Percentiles rank a stretch among this genome's conserved stretches.
phyloP scores from a whole-genome alignment of 2,888 invertebrate species.

The Exephanes ischioxanthus region DNA sequence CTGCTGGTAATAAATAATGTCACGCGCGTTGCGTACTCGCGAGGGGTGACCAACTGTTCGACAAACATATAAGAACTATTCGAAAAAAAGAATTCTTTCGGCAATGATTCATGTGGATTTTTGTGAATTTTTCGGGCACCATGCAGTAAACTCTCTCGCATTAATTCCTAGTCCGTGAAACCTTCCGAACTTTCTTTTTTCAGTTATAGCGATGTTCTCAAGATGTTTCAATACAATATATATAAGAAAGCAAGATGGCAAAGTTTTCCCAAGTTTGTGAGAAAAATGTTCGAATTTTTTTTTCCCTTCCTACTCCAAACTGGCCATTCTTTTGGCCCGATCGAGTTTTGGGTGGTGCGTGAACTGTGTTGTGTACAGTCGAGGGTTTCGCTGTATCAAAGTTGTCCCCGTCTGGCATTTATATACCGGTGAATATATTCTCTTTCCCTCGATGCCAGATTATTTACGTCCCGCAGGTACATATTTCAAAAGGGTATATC shows the following conservation, averaged over 20 bases:
- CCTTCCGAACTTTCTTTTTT: not conserved
- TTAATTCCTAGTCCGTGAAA: not conserved
- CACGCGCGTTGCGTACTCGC: not conserved
- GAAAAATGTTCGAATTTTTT: not conserved
- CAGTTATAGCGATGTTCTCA: not conserved
- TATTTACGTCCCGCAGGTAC: constrained; percentile 15
- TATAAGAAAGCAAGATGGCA: not conserved
- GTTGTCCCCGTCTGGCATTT: not conserved
- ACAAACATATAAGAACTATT: too few species aligned
- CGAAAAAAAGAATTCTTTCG: not conserved
- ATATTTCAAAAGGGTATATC: constrained; percentile 42
- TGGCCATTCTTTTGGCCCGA: not conserved
- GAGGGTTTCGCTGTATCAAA: not conserved
- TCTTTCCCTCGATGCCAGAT: constrained; percentile 3
- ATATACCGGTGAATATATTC: not conserved
- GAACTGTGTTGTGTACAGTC: not conserved
- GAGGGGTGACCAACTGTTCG: not conserved
- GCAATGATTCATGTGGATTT: not conserved
- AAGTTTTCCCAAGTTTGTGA: not conserved
- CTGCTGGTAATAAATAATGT: not conserved
- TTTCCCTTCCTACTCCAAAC: too few species aligned
- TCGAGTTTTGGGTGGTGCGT: not conserved
- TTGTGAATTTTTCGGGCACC: not conserved
- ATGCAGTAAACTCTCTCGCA: not conserved
- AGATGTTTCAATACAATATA: not conserved